Base-by-base conservation (phyloP, 2,888 invertebrate species). In the Priapulus caudatus region DNA sequence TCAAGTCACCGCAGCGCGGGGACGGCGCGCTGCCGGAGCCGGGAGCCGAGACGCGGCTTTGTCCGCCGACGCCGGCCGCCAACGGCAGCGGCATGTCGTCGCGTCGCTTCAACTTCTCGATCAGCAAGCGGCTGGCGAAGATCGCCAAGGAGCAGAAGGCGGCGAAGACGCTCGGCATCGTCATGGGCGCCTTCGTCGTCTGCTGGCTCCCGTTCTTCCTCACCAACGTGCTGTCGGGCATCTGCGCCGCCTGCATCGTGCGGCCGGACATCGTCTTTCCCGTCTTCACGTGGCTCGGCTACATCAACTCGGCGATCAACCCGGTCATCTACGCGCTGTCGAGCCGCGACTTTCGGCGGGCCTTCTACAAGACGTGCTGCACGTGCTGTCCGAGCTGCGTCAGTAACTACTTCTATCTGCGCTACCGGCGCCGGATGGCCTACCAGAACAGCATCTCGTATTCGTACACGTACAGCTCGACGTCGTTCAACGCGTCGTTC, bases 161-260 rank as follows among this genome's bases (percentile, higher is more conserved):
- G 4, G 95, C 95, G 2, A 93, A 93, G 73, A 95, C 93, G 4
- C 74, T 95, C 60, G 93, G 92, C 47, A 92, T 93, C 67, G 92
- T 93, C 63, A 91, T 93, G 84, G 92, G 92, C 53, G 89, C 90
- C 59, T 93, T 93, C 71, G 91, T 93, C 67, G 81, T 92, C 61
- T 95, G 93, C 72, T 95, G 93, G 93, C 77, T 93, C 63, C 95
- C 95, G 56, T 95, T 95, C 74, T 95, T 95, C 72, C 88, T 93
- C 58, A 87, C 89, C 60, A 93, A 93, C 73, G 76, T 95, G 52
- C 74, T 92, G 64, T 86, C 87, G 46, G 93, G 91, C 18, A 84
- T 95, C 67, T 72, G 72, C 57, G 79, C 82, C 64, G 33, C 45
- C 10, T 90, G 90, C 72, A 86, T 90, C 61, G 81, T 84, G 72